Evolutionary conservation across 2,888 invertebrate species (phyloP).

Genomic region (Orchesellides sinensis): DNA sequence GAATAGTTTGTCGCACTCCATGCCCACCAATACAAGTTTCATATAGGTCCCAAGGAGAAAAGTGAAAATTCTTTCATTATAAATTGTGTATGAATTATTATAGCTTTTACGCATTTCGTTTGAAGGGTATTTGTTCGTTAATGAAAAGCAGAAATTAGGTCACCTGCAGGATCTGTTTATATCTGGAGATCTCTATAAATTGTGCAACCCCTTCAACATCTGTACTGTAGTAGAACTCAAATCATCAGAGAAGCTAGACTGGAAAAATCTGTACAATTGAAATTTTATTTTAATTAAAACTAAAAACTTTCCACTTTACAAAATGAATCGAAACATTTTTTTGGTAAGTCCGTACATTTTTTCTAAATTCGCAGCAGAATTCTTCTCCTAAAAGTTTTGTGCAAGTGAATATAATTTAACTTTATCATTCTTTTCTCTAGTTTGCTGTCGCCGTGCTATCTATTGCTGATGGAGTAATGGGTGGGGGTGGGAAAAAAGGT

Average conservation of each 20-base stretch:
- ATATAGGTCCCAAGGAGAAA: slow-evolving; percentile 59
- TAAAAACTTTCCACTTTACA: slow-evolving; percentile 1
- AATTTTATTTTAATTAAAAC: too few relatives aligned
- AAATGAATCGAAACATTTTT: slow-evolving; percentile 39
- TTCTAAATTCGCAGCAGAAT: not conserved
- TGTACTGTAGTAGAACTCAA: not conserved
- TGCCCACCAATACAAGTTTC: too few relatives aligned
- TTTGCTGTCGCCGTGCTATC: not conserved
- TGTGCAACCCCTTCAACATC: not conserved
- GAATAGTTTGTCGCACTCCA: slow-evolving; percentile 3
- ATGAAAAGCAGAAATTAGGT: too few relatives aligned
- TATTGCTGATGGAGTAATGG: too few relatives aligned
- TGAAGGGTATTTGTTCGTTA: not conserved
- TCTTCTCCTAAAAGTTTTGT: not conserved
- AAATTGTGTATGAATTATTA: too few relatives aligned
- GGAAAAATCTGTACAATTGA: not conserved
- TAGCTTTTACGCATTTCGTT: too few relatives aligned
- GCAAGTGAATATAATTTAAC: not conserved
- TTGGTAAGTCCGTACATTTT: slow-evolving; percentile 30
- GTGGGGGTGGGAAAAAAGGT: not conserved
- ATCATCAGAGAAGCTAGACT: not conserved
- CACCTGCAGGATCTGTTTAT: too few relatives aligned
- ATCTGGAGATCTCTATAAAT: not conserved
- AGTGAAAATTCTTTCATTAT: slow-evolving; percentile 50
- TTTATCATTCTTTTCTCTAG: slow-evolving; percentile 3